Base-by-base conservation (phyloP, 2,888 invertebrate genomes). In the Dromius quadrimaculatus region DNA sequence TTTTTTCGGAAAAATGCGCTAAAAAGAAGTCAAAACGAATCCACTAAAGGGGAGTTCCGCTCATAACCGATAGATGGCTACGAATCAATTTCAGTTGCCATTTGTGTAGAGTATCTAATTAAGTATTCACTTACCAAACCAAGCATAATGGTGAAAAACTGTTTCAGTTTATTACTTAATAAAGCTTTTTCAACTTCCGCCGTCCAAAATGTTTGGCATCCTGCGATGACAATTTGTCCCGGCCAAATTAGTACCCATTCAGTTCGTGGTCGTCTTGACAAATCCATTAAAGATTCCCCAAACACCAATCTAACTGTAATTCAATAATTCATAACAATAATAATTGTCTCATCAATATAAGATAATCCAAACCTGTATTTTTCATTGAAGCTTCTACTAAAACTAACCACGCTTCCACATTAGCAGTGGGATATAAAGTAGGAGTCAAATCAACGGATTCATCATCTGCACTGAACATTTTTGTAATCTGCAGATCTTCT, bases 241-340 rank as follows among this genome's bases (percentile, higher is more conserved):
- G 92, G 92, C 92, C 92, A 93, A 57, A 86, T 84, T 65, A 92
- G 83, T 34, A 92, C 91, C 92, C 92, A 92, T 64, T 87, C 80
- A 1, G 84, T 84, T 6, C 91, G 85, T 6, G 78, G 74, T 61
- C 77, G 78, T 45, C 73, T 73, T 13, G 77, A 75, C 74, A 87
- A 82, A 71, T 84, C 83, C 1, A 73, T 75, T 23, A 87, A 75
- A n/a, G 87, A 81, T 36, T 79, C 79, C 11, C 82, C 83, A 54
- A 87, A 81, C n/a, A 82, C 83, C 2, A 78, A 77, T 61, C 86
- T 76, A 1, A 88, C 79, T 78, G 23, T 43, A 41, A n/a, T n/a
- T 20, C 1, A 54, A 22, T 28, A 45, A 57, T 28, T n/a, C n/a
- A 22, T 54, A 15, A 47, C 20, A 9, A n/a, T 38, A 6, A 38